phyloP scores from a whole-genome alignment of 2,888 invertebrate species.

The Calameuta filiformis region DNA sequence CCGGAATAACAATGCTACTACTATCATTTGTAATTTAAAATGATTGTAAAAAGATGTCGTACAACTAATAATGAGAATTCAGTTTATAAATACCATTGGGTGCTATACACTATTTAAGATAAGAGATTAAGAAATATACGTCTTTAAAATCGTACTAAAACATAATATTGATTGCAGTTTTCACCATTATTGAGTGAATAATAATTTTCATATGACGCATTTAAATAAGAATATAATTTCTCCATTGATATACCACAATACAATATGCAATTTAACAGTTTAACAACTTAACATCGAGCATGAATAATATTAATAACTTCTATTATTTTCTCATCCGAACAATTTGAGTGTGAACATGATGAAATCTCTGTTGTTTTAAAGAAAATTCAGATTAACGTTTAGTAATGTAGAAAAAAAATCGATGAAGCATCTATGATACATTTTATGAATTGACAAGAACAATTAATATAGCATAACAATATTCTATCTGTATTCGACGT shows the following conservation, averaged over 20 bases:
- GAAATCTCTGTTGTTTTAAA: not conserved
- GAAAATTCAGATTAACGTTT: not conserved
- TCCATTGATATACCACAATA: not conserved
- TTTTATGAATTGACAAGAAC: not conserved
- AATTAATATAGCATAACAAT: not conserved
- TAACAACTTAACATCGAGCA: no score
- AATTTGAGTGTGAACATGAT: not conserved
- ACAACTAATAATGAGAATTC: not conserved
- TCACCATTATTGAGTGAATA: not conserved
- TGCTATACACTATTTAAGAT: not conserved
- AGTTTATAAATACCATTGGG: not conserved
- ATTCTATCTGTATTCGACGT: not conserved
- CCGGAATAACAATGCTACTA: not conserved
- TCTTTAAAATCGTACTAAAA: not conserved
- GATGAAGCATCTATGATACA: not conserved
- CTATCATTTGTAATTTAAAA: not conserved
- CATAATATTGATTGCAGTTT: not conserved
- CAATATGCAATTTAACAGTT: not conserved
- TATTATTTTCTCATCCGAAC: no score
- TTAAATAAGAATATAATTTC: not conserved
- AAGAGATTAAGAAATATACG: not conserved
- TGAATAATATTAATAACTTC: no score
- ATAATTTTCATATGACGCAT: not conserved
- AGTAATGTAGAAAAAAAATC: not conserved
- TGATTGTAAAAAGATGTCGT: not conserved